Percentiles rank a stretch among this genome's conserved stretches.
These are phyloP conservation scores for Cotesia typhae DNA, from an alignment of 1,140 invertebrate genomes.

Conservation along the genomic window DNA sequence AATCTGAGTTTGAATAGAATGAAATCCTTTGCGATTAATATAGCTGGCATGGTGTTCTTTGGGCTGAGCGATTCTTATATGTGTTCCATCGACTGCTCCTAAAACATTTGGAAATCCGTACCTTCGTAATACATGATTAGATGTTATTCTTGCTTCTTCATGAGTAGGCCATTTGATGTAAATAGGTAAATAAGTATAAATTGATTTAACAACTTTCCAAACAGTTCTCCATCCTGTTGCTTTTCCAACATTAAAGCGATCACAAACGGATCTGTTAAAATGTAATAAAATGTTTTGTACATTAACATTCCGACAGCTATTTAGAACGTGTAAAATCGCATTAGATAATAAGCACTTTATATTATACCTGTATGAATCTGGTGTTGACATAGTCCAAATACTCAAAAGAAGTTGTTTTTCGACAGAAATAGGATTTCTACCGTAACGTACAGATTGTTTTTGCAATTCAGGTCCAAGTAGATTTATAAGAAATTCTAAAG, in stretches of 20 bases:
- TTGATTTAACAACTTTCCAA: constrained; percentile 25
- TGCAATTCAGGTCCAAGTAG: constrained; percentile 9
- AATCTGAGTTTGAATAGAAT: constrained; percentile 40
- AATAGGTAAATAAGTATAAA: constrained; percentile 2
- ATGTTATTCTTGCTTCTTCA: constrained; percentile 26
- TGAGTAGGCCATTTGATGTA: constrained; percentile 36
- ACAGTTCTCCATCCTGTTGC: constrained; percentile 32
- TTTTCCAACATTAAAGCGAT: constrained; percentile 23
- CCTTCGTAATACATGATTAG: constrained; percentile 4
- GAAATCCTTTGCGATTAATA: constrained; percentile 44
- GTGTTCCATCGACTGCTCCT: constrained; percentile 44
- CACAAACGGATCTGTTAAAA: constrained; percentile 12
- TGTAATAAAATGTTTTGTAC: background rate
- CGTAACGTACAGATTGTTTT: background rate
- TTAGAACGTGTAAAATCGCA: background rate
- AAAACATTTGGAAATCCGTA: constrained; percentile 37
- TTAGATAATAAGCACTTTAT: background rate
- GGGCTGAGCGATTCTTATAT: constrained; percentile 43
- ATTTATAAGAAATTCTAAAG: constrained; percentile 13
- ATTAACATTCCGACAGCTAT: background rate
- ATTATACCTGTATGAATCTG: constrained; percentile 22
- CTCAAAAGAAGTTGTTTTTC: constrained; percentile 11
- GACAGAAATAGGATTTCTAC: constrained; percentile 19
- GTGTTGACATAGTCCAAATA: constrained; percentile 18
- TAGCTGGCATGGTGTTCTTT: constrained; percentile 38